These are phyloP conservation scores for Pseudochirops cupreus DNA, from an alignment of 2,797 vertebrate species.

Conservation along the genomic window DNA sequence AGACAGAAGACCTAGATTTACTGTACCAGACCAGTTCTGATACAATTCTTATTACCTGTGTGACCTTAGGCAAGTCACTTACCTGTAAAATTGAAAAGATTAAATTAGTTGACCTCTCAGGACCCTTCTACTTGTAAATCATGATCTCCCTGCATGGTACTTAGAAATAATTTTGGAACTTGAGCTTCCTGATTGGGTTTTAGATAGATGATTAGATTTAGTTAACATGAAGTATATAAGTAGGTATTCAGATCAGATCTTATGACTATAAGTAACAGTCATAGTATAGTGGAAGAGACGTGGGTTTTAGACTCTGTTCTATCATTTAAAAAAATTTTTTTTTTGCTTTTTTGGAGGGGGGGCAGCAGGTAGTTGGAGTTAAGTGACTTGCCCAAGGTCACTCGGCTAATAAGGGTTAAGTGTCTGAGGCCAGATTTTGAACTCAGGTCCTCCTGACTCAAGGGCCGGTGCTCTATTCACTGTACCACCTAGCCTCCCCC, in stretches of 20 bases:
- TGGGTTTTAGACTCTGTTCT: neutral
- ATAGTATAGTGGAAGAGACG: neutral
- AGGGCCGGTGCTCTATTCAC: too few relatives aligned
- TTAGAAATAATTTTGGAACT: slow-evolving; percentile 67
- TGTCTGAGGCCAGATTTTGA: too few relatives aligned
- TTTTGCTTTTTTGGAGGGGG: too few relatives aligned
- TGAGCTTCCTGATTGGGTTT: slow-evolving; percentile 68
- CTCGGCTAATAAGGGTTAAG: too few relatives aligned
- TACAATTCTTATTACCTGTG: neutral
- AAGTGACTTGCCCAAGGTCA: too few relatives aligned
- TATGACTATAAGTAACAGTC: neutral
- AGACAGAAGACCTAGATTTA: neutral
- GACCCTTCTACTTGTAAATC: neutral
- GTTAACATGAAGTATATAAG: neutral
- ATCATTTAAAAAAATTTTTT: neutral
- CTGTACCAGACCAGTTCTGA: neutral
- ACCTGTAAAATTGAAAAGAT: neutral
- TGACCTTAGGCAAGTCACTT: neutral
- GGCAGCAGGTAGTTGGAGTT: too few relatives aligned
- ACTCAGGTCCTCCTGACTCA: too few relatives aligned
- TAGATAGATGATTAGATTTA: slow-evolving; percentile 54
- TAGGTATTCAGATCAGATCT: neutral
- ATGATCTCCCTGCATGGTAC: slow-evolving; percentile 41
- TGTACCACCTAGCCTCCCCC: too few relatives aligned
- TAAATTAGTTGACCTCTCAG: neutral